A percentile compares a stretch with the other conserved stretches of the same genome.
Conservation (phyloP, 2,797 vertebrate genomes). For the Alosa sapidissima region DNA sequence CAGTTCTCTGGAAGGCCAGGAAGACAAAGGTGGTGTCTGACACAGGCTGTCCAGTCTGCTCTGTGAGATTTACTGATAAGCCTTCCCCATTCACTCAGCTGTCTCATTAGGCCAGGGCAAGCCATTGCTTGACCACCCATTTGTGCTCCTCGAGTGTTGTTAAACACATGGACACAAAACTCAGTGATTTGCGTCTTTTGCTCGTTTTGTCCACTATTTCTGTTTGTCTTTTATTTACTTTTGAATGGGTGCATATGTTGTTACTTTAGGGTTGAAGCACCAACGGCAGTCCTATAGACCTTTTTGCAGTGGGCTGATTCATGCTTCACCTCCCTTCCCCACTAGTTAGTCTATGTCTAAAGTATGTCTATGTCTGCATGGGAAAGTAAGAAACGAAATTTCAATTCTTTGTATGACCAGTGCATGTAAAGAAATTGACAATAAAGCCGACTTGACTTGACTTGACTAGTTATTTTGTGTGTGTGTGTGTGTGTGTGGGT, state of each 20-base stretch:
- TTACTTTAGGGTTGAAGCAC: slow-evolving; percentile 21
- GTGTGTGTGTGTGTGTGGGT: not conserved
- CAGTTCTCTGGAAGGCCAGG: slow-evolving; percentile 37
- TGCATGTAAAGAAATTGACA: too few species aligned
- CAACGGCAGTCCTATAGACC: not conserved
- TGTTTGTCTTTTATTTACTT: slow-evolving; percentile 37
- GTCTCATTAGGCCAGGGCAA: slow-evolving; percentile 39
- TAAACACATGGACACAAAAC: slow-evolving; percentile 40
- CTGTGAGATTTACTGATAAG: slow-evolving; percentile 8
- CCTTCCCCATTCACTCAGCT: slow-evolving; percentile 32
- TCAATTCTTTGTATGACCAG: too few species aligned
- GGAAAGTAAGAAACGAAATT: too few species aligned
- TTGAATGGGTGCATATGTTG: slow-evolving; percentile 45
- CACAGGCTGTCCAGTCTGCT: slow-evolving; percentile 16
- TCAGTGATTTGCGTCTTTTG: slow-evolving; percentile 27
- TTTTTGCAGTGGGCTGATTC: not conserved
- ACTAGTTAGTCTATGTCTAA: too few species aligned
- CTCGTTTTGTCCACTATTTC: not conserved
- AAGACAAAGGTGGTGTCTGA: slow-evolving; percentile 31
- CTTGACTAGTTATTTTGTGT: too few species aligned
- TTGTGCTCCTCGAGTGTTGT: slow-evolving; percentile 41
- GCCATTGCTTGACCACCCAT: slow-evolving; percentile 45
- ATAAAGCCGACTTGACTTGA: too few species aligned
- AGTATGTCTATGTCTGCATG: too few species aligned
- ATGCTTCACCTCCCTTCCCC: not conserved